Evolutionary conservation across 2,113 vertebrate species (phyloP).

Genomic region (Gavia stellata): DNA sequence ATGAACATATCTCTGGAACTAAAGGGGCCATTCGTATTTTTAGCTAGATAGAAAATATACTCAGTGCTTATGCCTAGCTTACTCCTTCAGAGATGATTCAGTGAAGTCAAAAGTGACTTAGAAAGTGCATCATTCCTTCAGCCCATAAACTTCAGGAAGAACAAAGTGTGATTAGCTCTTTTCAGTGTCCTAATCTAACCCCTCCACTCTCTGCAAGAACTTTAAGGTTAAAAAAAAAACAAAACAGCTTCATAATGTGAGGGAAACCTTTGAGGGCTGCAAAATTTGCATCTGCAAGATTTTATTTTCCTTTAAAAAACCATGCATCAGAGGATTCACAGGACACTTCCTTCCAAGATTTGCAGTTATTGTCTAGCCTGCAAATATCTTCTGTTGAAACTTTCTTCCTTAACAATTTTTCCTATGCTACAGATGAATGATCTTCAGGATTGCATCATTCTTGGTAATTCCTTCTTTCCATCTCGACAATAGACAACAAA

Average conservation of each 20-base stretch:
- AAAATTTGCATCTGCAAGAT: background rate
- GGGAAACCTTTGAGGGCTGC: background rate
- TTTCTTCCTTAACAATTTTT: background rate
- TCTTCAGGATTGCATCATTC: constrained; percentile 40
- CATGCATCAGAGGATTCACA: background rate
- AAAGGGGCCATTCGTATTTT: background rate
- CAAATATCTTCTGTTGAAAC: background rate
- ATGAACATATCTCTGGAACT: background rate
- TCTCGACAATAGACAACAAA: constrained; percentile 52
- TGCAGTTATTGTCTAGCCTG: background rate
- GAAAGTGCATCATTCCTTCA: background rate
- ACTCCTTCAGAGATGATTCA: background rate
- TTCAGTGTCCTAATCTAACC: background rate
- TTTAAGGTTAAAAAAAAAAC: background rate
- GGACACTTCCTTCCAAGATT: background rate
- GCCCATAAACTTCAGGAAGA: background rate
- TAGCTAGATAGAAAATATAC: background rate
- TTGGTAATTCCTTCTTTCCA: constrained; percentile 36
- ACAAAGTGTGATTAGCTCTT: background rate
- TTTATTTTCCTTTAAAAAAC: background rate
- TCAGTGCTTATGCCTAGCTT: background rate
- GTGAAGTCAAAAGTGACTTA: background rate
- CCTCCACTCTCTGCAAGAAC: background rate
- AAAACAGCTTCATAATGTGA: background rate
- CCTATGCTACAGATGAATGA: background rate